Conservation (phyloP, 1,140 invertebrate species). For the Aphelenchoides avenae region DNA sequence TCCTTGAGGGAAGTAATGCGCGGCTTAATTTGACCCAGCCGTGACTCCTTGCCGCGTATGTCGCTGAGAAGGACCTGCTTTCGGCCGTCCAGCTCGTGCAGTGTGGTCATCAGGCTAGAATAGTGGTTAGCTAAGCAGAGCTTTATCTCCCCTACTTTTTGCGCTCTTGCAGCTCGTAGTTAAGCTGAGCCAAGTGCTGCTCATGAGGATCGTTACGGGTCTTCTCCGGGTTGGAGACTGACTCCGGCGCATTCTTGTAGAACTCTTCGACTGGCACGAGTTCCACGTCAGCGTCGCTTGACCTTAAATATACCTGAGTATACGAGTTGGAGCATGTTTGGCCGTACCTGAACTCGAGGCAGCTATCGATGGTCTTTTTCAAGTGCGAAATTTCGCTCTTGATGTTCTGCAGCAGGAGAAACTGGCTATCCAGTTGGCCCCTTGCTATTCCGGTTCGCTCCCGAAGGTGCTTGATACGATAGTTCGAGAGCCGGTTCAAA, state of each 20-base stretch:
- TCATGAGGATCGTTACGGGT: conserved; percentile 20
- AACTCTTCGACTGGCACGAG: conserved; percentile 30
- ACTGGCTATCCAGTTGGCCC: conserved; percentile 22
- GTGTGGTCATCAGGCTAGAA: conserved; percentile 1
- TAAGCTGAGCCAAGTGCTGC: conserved; percentile 21
- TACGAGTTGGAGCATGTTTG: too few relatives aligned
- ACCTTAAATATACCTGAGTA: conserved; percentile 14
- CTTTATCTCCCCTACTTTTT: conserved; percentile 17
- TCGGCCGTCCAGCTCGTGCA: conserved; percentile 34
- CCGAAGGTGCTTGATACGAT: too few relatives aligned
- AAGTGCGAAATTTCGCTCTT: conserved; percentile 30
- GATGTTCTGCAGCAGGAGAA: conserved; percentile 27
- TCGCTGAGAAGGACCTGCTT: conserved; percentile 24
- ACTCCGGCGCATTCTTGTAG: conserved; percentile 11
- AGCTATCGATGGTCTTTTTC: conserved; percentile 26
- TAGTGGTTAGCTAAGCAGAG: not conserved
- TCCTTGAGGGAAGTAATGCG: conserved; percentile 9
- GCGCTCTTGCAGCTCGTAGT: conserved; percentile 20
- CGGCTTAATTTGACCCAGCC: conserved; percentile 18
- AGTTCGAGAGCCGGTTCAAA: conserved; percentile 27
- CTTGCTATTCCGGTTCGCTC: conserved; percentile 7
- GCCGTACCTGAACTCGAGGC: conserved; percentile 27
- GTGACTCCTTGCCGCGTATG: conserved; percentile 18
- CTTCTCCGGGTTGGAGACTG: not conserved
- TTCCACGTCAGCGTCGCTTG: conserved; percentile 20